Base-by-base conservation (phyloP, 2,113 vertebrate genomes). In the Pardalotus punctatus region DNA sequence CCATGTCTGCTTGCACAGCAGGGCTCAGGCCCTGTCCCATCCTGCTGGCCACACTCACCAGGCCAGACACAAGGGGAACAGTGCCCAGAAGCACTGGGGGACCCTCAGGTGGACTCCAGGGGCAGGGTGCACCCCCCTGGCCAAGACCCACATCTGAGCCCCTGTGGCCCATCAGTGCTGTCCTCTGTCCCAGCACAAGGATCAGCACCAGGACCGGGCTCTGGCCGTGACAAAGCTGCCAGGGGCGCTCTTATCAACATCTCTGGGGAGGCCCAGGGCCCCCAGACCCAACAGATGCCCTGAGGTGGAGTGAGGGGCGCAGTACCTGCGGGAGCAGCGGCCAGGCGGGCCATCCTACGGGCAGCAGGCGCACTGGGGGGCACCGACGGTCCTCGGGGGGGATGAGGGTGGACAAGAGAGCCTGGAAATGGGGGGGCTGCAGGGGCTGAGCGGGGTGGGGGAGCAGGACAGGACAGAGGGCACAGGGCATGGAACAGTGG, bases 291-390 rank as follows among this genome's bases (percentile, higher is more conserved):
- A 9, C 15, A 43, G 45, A 16, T 1, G 8, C 53, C 29, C 50
- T 5, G 70, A 8, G 71, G 71, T 5, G 13, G 5, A 28, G 61
- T 1, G 23, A n/a, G 69, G 25, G 47, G 62, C 33, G 60, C 42
- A 43, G 93, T 98, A 98, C 98, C 98, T 98, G 97, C 81, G 58
- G 94, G 62, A 54, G 96, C 86, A 9, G 89, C 90, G 25, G 97
- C 97, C 86, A 95, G 98, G 88, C 94, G 96, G 95, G 98, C 98
- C 96, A 98, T 98, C 94, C 97, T 97, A 94, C 96, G 95, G 97
- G 98, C 96, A 38, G 98, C 97, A 5, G 98, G 97, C 6, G 97
- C 97, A 65, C 97, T 98, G 76, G 97, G 97, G 94, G 96, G 94
- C 93, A 98, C 94, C 91, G 81, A 90, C 38, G 98, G 78, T 93